Evolutionary conservation across 2,113 vertebrate genomes (phyloP).

Genomic region (Hymenochirus boettgeri): DNA sequence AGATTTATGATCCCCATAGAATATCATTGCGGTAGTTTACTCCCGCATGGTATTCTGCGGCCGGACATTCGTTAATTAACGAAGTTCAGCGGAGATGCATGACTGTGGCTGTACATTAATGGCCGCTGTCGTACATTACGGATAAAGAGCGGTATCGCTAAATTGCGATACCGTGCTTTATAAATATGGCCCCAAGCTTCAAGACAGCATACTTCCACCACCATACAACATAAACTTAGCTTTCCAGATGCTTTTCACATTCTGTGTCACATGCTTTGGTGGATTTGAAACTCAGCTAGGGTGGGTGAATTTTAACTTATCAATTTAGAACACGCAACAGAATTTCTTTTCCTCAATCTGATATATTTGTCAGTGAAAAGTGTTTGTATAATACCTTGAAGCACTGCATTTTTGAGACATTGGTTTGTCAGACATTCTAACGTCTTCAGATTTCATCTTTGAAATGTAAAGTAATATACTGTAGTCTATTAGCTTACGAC

Average conservation of each 20-base stretch:
- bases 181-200: too few species aligned
- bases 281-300: slow-evolving; percentile 22
- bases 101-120: too few species aligned
- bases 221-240: slow-evolving; percentile 30
- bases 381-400: not conserved
- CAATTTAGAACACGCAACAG: slow-evolving; percentile 10
- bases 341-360: slow-evolving; percentile 19
- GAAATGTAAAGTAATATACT: slow-evolving; percentile 8
- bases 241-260: slow-evolving; percentile 15
- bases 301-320: slow-evolving; percentile 25
- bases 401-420: slow-evolving; percentile 9
- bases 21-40: too few species aligned
- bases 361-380: slow-evolving; percentile 4
- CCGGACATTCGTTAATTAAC: too few species aligned
- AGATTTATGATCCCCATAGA: too few species aligned
- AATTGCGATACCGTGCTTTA: too few species aligned
- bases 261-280: slow-evolving; percentile 22
- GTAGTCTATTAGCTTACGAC: slow-evolving; percentile 9
- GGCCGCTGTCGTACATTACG: too few species aligned
- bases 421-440: not conserved
- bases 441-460: not conserved
- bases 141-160: too few species aligned
- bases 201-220: slow-evolving; percentile 14
- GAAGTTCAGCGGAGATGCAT: too few species aligned
- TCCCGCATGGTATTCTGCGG: too few species aligned